Evolutionary conservation across 1,140 invertebrate species (phyloP).

Genomic region (Archegozetes longisetosus): DNA sequence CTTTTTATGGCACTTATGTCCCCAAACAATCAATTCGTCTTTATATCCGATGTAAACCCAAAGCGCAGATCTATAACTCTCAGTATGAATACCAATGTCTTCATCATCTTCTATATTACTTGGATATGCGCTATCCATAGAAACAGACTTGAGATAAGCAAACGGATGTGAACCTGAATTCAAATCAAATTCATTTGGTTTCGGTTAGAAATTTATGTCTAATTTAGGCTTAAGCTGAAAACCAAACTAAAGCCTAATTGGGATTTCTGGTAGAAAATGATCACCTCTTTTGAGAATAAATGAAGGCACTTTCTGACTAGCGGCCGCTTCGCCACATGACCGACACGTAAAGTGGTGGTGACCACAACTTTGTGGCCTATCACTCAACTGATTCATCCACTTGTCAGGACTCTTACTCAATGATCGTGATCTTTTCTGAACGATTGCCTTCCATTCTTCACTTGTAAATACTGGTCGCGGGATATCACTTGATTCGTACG

Average conservation of each 20-base stretch:
- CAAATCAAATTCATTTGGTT: too few relatives aligned
- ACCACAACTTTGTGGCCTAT: not conserved
- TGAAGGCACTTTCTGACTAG: not conserved
- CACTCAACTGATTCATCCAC: not conserved
- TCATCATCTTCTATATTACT: constrained; percentile 1
- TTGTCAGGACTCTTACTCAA: not conserved
- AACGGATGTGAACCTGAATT: too few relatives aligned
- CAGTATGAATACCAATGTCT: constrained; percentile 41
- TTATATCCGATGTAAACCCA: constrained; percentile 58
- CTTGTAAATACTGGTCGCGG: not conserved
- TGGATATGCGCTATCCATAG: constrained; percentile 11
- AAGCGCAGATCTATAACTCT: constrained; percentile 46
- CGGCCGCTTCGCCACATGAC: constrained; percentile 11
- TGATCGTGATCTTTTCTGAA: not conserved
- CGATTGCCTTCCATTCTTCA: not conserved
- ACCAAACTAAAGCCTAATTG: too few relatives aligned
- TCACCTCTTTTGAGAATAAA: not conserved
- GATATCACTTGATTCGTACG: not conserved
- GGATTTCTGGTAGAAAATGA: not conserved
- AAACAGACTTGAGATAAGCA: constrained; percentile 2
- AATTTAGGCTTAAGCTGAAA: too few relatives aligned
- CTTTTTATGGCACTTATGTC: not conserved
- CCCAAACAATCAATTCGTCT: constrained; percentile 51
- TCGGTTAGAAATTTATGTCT: too few relatives aligned
- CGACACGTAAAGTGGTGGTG: constrained; percentile 8